These are phyloP conservation scores for Diplodus puntazzo DNA, from an alignment of 2,797 vertebrate genomes.

Conservation along the genomic window DNA sequence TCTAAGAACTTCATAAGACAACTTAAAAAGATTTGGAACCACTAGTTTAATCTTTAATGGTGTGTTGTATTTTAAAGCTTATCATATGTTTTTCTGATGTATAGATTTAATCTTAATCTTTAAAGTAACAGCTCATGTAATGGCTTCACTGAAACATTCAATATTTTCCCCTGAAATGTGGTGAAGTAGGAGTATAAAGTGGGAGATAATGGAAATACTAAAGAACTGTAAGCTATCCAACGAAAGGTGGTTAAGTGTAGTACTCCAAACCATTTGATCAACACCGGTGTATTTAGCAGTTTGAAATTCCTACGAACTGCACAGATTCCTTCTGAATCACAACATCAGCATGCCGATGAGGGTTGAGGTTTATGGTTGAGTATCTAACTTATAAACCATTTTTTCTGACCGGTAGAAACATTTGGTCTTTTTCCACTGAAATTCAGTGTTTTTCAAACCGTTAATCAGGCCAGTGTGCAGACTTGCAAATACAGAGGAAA, in stretches of 20 bases:
- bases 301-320: background rate
- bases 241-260: too few species aligned
- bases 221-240: too few species aligned
- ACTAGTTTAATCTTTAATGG: background rate
- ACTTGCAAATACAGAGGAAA: constrained; percentile 27
- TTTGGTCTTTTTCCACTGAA: background rate
- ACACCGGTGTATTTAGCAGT: background rate
- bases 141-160: background rate
- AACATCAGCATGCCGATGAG: constrained; percentile 30
- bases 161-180: background rate
- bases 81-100: background rate
- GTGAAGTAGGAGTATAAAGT: background rate
- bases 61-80: background rate
- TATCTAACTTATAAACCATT: constrained; percentile 37
- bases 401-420: too few species aligned
- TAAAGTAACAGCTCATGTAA: too few species aligned
- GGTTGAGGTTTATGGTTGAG: constrained; percentile 30
- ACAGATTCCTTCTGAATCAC: constrained; percentile 30
- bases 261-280: background rate
- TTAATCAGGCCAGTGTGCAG: constrained; percentile 10
- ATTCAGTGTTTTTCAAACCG: constrained; percentile 20
- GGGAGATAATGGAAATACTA: background rate
- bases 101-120: background rate
- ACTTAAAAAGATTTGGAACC: background rate
- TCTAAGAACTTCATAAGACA: too few species aligned